Evolutionary conservation across 2,113 vertebrate genomes (phyloP), one percentile per base, ranked within the genome.

Genomic region (Pao palembangensis): DNA sequence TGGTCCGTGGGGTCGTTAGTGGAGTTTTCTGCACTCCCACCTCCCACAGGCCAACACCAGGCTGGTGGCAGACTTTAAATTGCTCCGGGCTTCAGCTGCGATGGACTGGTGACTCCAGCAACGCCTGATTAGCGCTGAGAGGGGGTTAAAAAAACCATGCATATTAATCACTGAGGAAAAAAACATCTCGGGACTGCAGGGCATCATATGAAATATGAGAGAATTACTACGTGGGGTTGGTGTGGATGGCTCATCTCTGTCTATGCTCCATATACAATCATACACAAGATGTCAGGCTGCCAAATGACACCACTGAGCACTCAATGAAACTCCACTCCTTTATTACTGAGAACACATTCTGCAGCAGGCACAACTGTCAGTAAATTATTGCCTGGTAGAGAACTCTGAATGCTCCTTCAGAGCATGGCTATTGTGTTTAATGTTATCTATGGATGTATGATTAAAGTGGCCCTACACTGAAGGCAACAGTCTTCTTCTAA

Each of bases 381-480:
- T 43, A 54, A 61, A 55, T 34, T 7, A 42, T 58, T 55, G 25
- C 42, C 44, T 46, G 56, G 20, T 28, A 41, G 50, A 28, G 18
- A 46, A 38, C 51, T n/a, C 11, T 46, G 44, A 41, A 56, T 57
- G 18, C 20, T 47, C n/a, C 42, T 5, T 64, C 17, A 43, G 41
- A 38, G 48, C 52, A 28, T 44, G 60, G 66, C 67, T 31, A 52
- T 64, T 51, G 16, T 18, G 50, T 58, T 50, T 60, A 19, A 69
- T 12, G 49, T 42, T 71, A 48, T 48, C 16, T 49, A 49, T 51
- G 19, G 51, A n/a, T 61, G 52, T 6, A 57, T 43, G 13, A 60
- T 54, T 65, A 41, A 73, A 62, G 78, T 75, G 62, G 83, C 65
- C 64, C 70, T 55, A 51, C 78, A 42, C 61, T 78, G 69, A 72